phyloP scores from a whole-genome alignment of 2,888 invertebrate genomes.

The Anthophora plumipes region DNA sequence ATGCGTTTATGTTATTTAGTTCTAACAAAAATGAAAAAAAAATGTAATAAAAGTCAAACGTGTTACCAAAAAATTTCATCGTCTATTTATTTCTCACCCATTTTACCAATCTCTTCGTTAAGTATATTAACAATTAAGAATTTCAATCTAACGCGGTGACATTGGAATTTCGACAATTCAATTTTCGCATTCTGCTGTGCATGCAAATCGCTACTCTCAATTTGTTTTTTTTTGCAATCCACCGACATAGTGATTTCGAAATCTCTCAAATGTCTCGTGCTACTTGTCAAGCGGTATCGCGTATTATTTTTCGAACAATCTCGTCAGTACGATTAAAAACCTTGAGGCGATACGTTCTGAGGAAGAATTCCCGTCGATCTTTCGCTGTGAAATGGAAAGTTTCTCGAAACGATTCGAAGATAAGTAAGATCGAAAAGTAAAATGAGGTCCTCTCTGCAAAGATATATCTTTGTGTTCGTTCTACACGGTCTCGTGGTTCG shows the following conservation, averaged over 20 bases:
- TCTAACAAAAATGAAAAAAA: constrained; percentile 80
- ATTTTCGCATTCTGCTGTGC: constrained; percentile 51
- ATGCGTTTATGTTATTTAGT: constrained; percentile 84
- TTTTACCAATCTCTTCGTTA: not conserved
- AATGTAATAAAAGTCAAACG: constrained; percentile 82
- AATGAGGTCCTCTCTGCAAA: constrained; percentile 38
- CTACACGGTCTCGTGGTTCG: constrained; percentile 41
- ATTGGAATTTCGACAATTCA: constrained; percentile 18
- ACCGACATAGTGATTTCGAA: constrained; percentile 52
- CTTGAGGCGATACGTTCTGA: constrained; percentile 20
- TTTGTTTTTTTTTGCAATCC: constrained; percentile 47
- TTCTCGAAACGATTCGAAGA: not conserved
- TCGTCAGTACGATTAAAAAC: constrained; percentile 50
- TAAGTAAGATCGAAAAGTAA: constrained; percentile 2
- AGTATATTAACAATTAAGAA: not conserved
- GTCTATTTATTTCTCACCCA: constrained; percentile 44
- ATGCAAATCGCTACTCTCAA: constrained; percentile 39
- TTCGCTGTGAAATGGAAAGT: constrained; percentile 31
- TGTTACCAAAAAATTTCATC: constrained; percentile 79
- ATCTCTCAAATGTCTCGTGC: constrained; percentile 26
- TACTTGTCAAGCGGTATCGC: not conserved
- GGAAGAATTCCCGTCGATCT: not conserved
- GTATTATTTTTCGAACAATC: constrained; percentile 48
- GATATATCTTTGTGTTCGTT: constrained; percentile 18
- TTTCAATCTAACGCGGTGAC: not conserved